These are phyloP conservation scores for Amblyteles armatorius DNA, from an alignment of 2,888 invertebrate species.

Conservation along the genomic window DNA sequence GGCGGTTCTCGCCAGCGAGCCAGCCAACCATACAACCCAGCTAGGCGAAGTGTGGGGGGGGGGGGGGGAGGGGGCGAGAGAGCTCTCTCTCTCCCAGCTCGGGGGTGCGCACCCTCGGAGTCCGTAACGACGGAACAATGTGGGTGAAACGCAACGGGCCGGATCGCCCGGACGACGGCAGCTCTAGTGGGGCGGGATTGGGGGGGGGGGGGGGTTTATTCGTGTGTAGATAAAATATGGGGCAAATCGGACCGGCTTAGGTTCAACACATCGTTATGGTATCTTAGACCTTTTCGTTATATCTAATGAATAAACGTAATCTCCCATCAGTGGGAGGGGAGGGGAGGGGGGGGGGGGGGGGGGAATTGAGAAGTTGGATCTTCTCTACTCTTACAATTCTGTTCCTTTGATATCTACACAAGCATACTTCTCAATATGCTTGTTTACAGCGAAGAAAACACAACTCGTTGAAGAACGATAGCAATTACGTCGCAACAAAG, in stretches of 20 bases:
- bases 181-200: background rate
- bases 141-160: conserved; percentile 63
- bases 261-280: background rate
- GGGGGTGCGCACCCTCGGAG: conserved; percentile 47
- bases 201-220: background rate
- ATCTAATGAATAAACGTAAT: background rate
- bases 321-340: too few relatives aligned
- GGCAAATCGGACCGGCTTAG: conserved; percentile 8
- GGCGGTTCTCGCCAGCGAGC: conserved; percentile 42
- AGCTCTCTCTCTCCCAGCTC: background rate
- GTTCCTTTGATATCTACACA: background rate
- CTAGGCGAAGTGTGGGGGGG: conserved; percentile 36
- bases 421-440: background rate
- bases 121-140: conserved; percentile 66
- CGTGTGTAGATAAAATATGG: conserved; percentile 16
- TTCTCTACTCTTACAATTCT: background rate
- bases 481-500: conserved; percentile 11
- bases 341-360: background rate
- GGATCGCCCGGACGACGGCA: conserved; percentile 54
- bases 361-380: background rate
- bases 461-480: background rate
- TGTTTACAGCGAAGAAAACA: conserved; percentile 11
- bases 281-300: background rate
- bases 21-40: conserved; percentile 42
- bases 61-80: background rate